phyloP scores from a whole-genome alignment of 2,113 vertebrate species.

The Pelvicachromis taeniatus region DNA sequence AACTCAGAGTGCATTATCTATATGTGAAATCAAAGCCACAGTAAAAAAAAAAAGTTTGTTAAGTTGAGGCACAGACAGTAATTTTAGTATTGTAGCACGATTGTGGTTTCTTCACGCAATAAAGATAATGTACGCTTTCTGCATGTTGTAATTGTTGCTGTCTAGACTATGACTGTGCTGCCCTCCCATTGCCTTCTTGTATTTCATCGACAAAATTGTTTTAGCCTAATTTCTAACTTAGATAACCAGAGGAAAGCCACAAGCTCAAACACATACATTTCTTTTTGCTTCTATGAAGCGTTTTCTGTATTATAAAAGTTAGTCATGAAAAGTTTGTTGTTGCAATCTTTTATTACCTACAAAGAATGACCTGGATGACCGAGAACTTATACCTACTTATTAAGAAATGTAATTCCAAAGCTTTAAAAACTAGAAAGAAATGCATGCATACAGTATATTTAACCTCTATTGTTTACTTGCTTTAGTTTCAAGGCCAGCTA shows the following conservation, averaged over 20 bases:
- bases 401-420: neutral
- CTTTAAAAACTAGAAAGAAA: neutral
- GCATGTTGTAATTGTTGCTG: neutral
- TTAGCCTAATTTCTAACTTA: neutral
- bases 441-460: neutral
- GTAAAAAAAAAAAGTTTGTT: neutral
- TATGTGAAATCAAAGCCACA: neutral
- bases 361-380: neutral
- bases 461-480: neutral
- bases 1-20: neutral
- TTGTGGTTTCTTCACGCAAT: neutral
- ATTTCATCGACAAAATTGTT: neutral
- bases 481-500: constrained; percentile 42
- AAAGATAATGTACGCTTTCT: neutral
- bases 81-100: neutral
- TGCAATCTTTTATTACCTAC: neutral
- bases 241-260: neutral
- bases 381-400: neutral
- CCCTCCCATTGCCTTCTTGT: neutral
- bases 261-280: neutral
- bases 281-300: neutral
- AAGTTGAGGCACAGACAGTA: neutral
- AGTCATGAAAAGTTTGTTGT: neutral
- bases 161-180: constrained; percentile 1
- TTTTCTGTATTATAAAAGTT: neutral